A percentile compares a stretch with the other conserved stretches of the same genome.
Conservation (phyloP, 1,140 invertebrate genomes). For the Pachyrhynchus sulphureomaculatus region DNA sequence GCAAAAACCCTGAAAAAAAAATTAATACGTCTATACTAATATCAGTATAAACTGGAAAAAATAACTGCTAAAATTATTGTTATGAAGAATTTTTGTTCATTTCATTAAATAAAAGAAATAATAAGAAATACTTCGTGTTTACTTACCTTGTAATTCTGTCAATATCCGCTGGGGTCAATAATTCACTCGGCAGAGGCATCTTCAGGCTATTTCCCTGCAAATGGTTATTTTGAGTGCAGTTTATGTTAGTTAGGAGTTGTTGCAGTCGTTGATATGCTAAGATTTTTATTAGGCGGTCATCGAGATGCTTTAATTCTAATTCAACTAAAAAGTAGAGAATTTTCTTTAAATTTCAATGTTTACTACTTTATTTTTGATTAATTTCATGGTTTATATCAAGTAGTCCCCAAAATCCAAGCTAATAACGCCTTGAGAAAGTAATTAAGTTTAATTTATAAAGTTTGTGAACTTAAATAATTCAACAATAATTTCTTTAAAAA, state of each 20-base stretch:
- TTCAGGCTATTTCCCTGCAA: conserved; percentile 43
- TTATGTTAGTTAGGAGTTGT: conserved; percentile 58
- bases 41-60: too few species aligned
- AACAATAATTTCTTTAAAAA: too few species aligned
- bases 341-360: too few species aligned
- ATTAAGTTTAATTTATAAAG: too few species aligned
- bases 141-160: conserved; percentile 57
- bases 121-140: too few species aligned
- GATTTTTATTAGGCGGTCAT: conserved; percentile 68
- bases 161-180: conserved; percentile 59
- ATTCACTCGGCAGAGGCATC: conserved; percentile 56
- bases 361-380: neutral
- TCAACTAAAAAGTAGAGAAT: conserved; percentile 49
- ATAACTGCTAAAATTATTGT: too few species aligned
- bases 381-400: neutral
- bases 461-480: too few species aligned
- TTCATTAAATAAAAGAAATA: too few species aligned
- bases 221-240: conserved; percentile 29
- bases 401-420: neutral
- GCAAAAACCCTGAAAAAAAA: conserved; percentile 46
- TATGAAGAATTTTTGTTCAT: too few species aligned
- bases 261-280: conserved; percentile 74
- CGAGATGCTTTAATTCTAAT: conserved; percentile 64
- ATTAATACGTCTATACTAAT: too few species aligned
- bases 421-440: too few species aligned